phyloP scores from a whole-genome alignment of 2,113 vertebrate genomes.

The Haemorhous mexicanus region DNA sequence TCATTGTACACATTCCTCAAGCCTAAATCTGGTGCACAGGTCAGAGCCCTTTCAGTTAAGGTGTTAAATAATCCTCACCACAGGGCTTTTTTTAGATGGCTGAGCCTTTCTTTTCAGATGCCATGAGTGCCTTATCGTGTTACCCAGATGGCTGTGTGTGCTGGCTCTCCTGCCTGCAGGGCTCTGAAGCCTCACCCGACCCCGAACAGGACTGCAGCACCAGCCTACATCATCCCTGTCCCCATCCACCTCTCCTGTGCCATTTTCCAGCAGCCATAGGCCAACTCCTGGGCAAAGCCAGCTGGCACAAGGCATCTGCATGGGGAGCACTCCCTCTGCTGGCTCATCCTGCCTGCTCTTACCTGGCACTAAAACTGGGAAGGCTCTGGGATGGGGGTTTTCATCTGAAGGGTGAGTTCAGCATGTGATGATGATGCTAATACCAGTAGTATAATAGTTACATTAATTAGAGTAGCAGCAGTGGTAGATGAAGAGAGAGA shows the following conservation, averaged over 20 bases:
- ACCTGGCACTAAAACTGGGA: background rate
- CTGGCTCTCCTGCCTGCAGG: background rate
- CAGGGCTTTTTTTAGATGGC: slow-evolving; percentile 3
- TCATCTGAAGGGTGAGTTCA: background rate
- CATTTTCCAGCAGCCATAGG: fast-evolving
- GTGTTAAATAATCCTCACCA: background rate
- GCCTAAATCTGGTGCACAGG: background rate
- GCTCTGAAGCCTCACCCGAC: background rate
- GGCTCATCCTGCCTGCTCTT: background rate
- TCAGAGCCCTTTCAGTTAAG: background rate
- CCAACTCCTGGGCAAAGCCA: background rate
- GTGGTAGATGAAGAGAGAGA: background rate
- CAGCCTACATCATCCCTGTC: background rate
- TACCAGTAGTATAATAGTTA: background rate
- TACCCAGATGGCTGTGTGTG: background rate
- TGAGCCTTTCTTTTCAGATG: background rate
- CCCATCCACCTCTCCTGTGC: background rate
- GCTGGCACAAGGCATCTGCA: fast-evolving
- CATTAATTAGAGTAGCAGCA: background rate
- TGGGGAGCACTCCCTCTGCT: background rate
- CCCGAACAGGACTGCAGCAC: background rate
- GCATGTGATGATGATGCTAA: too few species aligned
- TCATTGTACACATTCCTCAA: background rate
- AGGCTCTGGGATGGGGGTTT: background rate
- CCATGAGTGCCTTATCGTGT: background rate